Evolutionary conservation across 2,797 vertebrate genomes (phyloP).

Genomic region (Acridotheres tristis): DNA sequence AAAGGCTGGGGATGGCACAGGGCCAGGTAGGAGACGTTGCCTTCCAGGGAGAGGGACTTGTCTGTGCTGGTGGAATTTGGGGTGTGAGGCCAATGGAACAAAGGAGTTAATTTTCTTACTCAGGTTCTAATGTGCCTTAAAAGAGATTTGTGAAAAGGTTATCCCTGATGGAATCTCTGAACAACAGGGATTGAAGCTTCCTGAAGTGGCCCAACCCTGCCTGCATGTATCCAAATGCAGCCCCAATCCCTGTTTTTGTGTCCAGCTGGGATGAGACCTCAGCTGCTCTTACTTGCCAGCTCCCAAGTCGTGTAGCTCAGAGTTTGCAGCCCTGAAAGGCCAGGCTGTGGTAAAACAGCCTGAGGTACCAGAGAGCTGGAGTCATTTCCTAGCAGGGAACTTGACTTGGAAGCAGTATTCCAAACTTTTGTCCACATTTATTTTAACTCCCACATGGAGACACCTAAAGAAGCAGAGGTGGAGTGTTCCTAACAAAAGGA

Average conservation of each 20-base stretch:
- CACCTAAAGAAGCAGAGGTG: background rate
- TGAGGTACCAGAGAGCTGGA: background rate
- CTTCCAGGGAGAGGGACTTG: background rate
- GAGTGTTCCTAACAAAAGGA: background rate
- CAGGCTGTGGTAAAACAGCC: background rate
- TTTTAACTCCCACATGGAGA: background rate
- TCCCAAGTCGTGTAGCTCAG: background rate
- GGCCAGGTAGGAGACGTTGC: background rate
- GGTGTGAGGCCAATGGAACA: background rate
- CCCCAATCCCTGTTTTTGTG: background rate
- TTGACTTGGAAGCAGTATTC: background rate
- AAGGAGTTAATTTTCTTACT: background rate
- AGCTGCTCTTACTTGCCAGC: background rate
- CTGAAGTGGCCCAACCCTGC: background rate
- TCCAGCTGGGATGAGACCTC: background rate
- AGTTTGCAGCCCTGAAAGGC: background rate
- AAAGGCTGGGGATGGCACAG: background rate
- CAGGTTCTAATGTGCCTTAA: background rate
- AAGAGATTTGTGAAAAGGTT: background rate
- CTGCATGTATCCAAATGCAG: background rate
- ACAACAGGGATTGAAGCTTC: background rate
- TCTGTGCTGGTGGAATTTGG: background rate
- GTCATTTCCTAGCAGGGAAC: background rate
- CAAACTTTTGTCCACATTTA: background rate
- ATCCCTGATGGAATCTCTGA: background rate